A percentile compares a stretch with the other conserved stretches of the same genome.
These are phyloP conservation scores for Chionomys nivalis DNA, from an alignment of 2,113 vertebrate species.

Conservation along the genomic window DNA sequence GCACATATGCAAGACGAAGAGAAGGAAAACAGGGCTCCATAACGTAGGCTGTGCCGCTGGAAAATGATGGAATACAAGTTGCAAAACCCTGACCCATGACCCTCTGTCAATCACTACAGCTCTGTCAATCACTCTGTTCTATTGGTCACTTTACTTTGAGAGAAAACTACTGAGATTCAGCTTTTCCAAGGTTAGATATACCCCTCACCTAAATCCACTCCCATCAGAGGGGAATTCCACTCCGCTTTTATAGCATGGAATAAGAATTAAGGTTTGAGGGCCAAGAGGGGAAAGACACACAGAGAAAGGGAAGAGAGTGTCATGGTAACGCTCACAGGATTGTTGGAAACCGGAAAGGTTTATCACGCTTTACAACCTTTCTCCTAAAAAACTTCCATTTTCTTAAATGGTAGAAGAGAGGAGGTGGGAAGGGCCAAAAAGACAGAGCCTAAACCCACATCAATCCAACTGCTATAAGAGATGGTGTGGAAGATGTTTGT, in stretches of 20 bases:
- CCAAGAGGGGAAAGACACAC: constrained; percentile 60
- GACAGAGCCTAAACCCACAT: background rate
- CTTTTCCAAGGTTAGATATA: constrained; percentile 52
- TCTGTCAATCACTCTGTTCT: background rate
- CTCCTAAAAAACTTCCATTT: constrained; percentile 56
- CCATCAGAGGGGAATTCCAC: constrained; percentile 64
- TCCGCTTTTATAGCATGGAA: constrained; percentile 78
- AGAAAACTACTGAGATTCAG: constrained; percentile 39
- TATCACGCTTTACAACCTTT: constrained; percentile 44
- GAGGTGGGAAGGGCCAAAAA: background rate
- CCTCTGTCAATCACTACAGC: background rate
- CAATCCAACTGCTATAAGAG: constrained; percentile 48
- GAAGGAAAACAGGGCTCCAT: background rate
- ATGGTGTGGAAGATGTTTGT: background rate
- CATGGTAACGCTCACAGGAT: background rate
- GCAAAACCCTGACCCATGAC: background rate
- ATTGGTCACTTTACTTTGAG: background rate
- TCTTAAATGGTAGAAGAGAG: background rate
- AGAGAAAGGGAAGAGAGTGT: constrained; percentile 51
- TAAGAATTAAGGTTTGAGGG: constrained; percentile 65
- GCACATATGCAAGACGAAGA: background rate
- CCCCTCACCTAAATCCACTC: constrained; percentile 55
- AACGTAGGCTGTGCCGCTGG: background rate
- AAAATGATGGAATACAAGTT: background rate
- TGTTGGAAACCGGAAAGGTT: background rate